Base-by-base conservation (phyloP, 2,113 vertebrate species). In the Agelaius phoeniceus region DNA sequence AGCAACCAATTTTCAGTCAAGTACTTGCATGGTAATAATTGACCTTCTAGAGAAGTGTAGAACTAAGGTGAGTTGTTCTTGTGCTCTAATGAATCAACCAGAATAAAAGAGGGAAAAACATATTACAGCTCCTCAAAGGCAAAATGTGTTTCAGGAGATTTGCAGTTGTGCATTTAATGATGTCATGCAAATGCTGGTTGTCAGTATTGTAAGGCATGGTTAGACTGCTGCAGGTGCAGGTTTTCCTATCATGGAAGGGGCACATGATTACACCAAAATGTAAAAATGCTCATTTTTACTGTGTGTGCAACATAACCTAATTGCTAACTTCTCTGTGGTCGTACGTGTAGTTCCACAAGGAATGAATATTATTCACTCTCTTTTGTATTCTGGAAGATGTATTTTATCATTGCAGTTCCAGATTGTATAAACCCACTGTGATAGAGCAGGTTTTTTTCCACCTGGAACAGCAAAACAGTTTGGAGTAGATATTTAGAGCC, bases 121-220 rank as follows among this genome's bases (percentile, higher is more conserved):
- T 2, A 6, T 59, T 62, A 11, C 7, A 59, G n/a, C 22, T 93
- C 9, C 20, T 85, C n/a, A 61, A 63, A 85, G 12, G 35, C 19
- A 20, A 44, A 37, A 49, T 81, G 11, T 44, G 3, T 51, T 51
- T 80, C 12, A 68, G 44, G 44, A 85, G 62, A 31, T 31, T 16
- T 9, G 43, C 27, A 77, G 10, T 6, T 75, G 39, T 27, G 30
- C 27, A 48, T 49, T 81, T 57, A 84, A 72, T 78, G n/a, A 80
- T 0, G 0, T 11, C 3, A 14, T 31, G 23, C 27, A 63, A 46
- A 61, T 35, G 31, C 46, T 78, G 28, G 30, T 62, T 87, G 58
- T 73, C 41, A 41, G 22, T 76, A 16, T 65, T 76, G 49, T 31
- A 63, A 55, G 33, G 43, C 1, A 7, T 84, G 4, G 39, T 65